Evolutionary conservation across 2,113 vertebrate genomes (phyloP), one percentile per base, ranked within the genome.

Genomic region (Stercorarius parasiticus): DNA sequence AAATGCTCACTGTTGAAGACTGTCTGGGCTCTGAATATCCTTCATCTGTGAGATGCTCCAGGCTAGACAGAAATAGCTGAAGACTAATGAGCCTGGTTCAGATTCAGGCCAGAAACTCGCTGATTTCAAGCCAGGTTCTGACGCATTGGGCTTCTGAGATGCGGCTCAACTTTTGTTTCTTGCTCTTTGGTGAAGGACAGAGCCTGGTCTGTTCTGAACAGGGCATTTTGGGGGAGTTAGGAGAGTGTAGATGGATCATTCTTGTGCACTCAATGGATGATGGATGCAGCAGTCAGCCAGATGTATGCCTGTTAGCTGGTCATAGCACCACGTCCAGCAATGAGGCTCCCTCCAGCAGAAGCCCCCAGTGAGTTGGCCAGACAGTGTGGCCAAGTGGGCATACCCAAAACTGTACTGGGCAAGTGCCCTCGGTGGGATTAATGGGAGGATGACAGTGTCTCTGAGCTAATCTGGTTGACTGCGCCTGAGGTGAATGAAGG

Each of bases 1-100:
- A 6, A 94, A 80, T 53, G 16, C 43, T 81, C 62, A 3, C 43
- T 87, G 32, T 74, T 72, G 59, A 93, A 91, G 65, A 86, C 72
- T 82, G 82, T 65, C 82, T 94, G 83, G 71, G 55, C 76, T 90
- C 85, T 96, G 82, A 94, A 92, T 92, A 94, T 55, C 79, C 69
- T 81, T 96, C 76, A 34, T 94, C 88, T 93, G 79, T 77, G 83
- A 93, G 64, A 58, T 94, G 94, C 93, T 96, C 14, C 50, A 73
- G 95, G 95, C 88, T 92, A 95, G 86, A 95, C 92, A 93, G 92
- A 93, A 96, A 95, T 96, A 97, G 90, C 93, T 94, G 11, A 92
- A 86, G 82, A 90, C 88, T 94, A 94, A 96, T 97, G 90, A 96
- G 85, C 27, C 69, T 86, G 72, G 90, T 92, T 93, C 94, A 94